phyloP scores from a whole-genome alignment of 1,140 invertebrate species.

The Chlorops oryzae region DNA sequence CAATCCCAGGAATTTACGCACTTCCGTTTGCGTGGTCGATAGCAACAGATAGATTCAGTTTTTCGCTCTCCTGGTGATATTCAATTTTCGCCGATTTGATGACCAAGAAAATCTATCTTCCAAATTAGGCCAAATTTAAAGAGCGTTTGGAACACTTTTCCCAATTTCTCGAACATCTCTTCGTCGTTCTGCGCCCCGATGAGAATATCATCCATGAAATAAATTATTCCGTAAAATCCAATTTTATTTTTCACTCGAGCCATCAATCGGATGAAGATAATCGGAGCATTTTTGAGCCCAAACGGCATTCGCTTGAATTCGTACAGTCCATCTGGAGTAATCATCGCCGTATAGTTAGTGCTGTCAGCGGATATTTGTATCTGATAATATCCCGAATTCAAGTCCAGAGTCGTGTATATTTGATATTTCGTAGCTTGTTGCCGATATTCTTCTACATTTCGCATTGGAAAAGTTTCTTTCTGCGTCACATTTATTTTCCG shows the following conservation, averaged over 20 bases:
- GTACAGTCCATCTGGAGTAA: slow-evolving; percentile 46
- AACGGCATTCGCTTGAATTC: slow-evolving; percentile 51
- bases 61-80: neutral
- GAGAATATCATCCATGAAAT: slow-evolving; percentile 7
- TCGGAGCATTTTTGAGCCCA: slow-evolving; percentile 28
- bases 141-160: neutral
- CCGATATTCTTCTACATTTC: neutral
- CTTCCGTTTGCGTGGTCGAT: neutral
- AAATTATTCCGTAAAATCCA: neutral
- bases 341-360: too few species aligned
- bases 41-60: neutral
- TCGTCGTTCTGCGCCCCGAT: slow-evolving; percentile 17
- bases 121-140: neutral
- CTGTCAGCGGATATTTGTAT: too few species aligned
- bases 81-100: neutral
- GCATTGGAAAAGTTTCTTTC: neutral
- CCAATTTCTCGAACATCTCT: neutral
- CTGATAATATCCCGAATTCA: neutral
- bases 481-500: neutral
- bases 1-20: too few species aligned
- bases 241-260: neutral
- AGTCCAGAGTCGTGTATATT: neutral
- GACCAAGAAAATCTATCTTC: neutral
- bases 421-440: neutral
- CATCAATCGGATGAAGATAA: slow-evolving; percentile 13